Conservation (phyloP, 1,140 invertebrate species). For the Protaetia brevitarsis region DNA sequence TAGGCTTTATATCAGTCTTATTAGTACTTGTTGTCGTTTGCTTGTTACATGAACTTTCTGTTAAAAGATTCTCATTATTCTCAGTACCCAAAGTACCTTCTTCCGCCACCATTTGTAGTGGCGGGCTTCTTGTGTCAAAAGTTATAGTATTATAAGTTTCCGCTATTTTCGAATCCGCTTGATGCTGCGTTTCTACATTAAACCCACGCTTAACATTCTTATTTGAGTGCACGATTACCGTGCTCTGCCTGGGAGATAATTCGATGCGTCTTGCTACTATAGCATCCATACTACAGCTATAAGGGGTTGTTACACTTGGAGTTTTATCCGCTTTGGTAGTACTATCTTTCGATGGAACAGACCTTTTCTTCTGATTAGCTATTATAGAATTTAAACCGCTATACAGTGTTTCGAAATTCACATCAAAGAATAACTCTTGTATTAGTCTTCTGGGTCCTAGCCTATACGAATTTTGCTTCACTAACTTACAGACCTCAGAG, state of each 20-base stretch:
- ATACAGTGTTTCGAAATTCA: conserved; percentile 66
- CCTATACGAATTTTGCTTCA: conserved; percentile 78
- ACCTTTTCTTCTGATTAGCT: conserved; percentile 19
- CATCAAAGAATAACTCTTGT: conserved; percentile 91
- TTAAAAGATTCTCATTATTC: conserved; percentile 27
- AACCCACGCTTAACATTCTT: conserved; percentile 22
- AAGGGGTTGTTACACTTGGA: background rate
- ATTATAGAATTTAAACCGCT: conserved; percentile 49
- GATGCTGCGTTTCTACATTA: conserved; percentile 10
- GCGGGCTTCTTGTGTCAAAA: conserved; percentile 30
- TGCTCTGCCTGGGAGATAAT: conserved; percentile 1
- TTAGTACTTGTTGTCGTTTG: conserved; percentile 2
- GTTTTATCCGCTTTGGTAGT: background rate
- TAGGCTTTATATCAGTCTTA: conserved; percentile 21
- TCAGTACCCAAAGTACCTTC: conserved; percentile 29
- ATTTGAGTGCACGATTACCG: background rate
- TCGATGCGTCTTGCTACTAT: conserved; percentile 19
- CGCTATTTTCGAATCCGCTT: background rate
- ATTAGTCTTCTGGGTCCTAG: conserved; percentile 81
- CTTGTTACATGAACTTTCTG: background rate
- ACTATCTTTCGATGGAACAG: conserved; percentile 7
- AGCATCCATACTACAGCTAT: conserved; percentile 7
- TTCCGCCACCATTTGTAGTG: conserved; percentile 28
- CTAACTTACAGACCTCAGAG: conserved; percentile 81
- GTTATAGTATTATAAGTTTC: conserved; percentile 20